These are phyloP conservation scores for Alca torda DNA, from an alignment of 2,797 vertebrate species.

Conservation along the genomic window DNA sequence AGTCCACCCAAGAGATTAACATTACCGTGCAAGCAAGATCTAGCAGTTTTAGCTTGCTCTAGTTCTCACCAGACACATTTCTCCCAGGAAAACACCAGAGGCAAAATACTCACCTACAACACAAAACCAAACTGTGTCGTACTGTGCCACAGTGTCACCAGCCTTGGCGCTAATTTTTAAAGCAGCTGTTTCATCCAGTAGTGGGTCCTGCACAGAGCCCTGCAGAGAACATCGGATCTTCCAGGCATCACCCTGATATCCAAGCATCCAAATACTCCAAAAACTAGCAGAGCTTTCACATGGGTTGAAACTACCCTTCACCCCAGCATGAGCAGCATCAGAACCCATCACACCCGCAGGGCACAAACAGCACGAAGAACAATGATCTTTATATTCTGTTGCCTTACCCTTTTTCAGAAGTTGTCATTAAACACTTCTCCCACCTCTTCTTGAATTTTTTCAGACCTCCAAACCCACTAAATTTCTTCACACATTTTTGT, in stretches of 20 bases:
- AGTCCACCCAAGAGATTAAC: background rate
- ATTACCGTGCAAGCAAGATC: background rate
- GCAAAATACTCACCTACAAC: background rate
- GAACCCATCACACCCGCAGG: accelerated
- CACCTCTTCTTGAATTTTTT: background rate
- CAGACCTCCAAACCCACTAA: background rate
- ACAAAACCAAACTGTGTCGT: background rate
- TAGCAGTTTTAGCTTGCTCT: background rate
- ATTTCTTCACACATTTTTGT: background rate
- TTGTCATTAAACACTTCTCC: background rate
- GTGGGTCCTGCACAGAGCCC: background rate
- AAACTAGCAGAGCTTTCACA: background rate
- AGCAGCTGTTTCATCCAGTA: background rate
- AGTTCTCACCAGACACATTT: background rate
- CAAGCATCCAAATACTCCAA: background rate
- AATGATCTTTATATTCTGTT: background rate
- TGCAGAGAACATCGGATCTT: background rate
- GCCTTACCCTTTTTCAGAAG: background rate
- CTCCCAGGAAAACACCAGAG: background rate
- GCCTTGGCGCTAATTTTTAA: background rate
- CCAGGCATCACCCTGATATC: background rate
- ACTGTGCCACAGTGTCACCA: background rate
- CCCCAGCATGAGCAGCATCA: accelerated
- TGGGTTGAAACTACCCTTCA: background rate
- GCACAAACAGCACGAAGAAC: background rate